These are phyloP conservation scores for Nothobranchius furzeri DNA, from an alignment of 2,113 vertebrate genomes.

Conservation along the genomic window DNA sequence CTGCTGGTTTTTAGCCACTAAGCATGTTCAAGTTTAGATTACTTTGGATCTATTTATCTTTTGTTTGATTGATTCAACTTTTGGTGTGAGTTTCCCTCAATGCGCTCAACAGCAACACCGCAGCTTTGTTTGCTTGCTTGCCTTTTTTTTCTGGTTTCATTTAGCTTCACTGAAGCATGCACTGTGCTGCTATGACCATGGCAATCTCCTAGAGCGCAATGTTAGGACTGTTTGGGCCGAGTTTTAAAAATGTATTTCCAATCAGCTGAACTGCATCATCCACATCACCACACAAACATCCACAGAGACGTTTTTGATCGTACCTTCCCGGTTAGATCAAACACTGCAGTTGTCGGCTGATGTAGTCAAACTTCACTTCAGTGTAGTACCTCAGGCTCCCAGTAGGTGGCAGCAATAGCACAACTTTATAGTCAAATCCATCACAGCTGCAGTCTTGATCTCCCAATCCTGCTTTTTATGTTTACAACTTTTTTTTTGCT, in stretches of 20 bases:
- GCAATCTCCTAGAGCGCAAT: conserved; percentile 56
- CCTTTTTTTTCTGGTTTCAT: conserved; percentile 16
- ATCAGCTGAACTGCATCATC: conserved; percentile 12
- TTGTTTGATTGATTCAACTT: conserved; percentile 3
- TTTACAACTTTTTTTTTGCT: conserved; percentile 25
- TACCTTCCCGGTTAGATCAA: conserved; percentile 39
- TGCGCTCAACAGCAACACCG: conserved; percentile 33
- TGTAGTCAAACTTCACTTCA: background rate
- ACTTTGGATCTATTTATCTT: conserved; percentile 15
- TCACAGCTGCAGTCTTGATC: conserved; percentile 60
- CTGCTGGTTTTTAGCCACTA: conserved; percentile 34
- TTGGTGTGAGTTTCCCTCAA: conserved; percentile 17
- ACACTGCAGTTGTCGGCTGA: conserved; percentile 53
- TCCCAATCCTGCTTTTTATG: conserved; percentile 28
- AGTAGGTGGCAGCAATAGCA: conserved; percentile 46
- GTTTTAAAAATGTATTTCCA: conserved; percentile 20
- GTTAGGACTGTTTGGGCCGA: conserved; percentile 38
- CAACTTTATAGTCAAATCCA: background rate
- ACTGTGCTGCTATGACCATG: conserved; percentile 63
- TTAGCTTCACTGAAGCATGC: conserved; percentile 43
- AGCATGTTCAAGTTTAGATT: conserved; percentile 42
- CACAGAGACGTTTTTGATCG: conserved; percentile 8
- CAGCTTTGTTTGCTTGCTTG: conserved; percentile 60
- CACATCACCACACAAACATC: conserved; percentile 13
- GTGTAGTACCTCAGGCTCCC: conserved; percentile 6